These are phyloP conservation scores for Phallusia fumigata DNA, from an alignment of 23 tunicate genomes.

Conservation along the genomic window DNA sequence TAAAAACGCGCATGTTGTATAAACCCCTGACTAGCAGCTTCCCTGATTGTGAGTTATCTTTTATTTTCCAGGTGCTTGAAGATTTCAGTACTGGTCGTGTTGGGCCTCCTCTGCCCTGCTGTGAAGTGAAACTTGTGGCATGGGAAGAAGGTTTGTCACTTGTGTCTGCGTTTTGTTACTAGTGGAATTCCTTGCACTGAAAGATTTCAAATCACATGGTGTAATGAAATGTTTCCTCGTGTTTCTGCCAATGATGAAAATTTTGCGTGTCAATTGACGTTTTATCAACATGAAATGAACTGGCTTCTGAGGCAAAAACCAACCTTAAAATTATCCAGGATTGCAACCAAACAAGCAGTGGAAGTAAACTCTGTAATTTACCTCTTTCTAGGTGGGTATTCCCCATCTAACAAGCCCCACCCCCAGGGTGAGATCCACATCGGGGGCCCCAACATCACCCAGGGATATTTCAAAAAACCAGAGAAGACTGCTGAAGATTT, in stretches of 20 bases:
- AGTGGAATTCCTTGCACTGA: no score
- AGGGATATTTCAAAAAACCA: slow-evolving; percentile 89
- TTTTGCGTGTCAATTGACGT: neutral
- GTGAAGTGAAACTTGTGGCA: slow-evolving; percentile 81
- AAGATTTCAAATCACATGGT: no score
- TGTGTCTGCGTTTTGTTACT: no score
- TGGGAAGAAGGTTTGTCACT: slow-evolving; percentile 86
- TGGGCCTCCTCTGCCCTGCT: slow-evolving; percentile 89
- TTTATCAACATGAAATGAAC: neutral
- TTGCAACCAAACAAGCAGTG: neutral
- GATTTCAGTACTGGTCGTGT: slow-evolving; percentile 89
- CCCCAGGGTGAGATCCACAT: slow-evolving; percentile 93
- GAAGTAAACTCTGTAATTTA: no score
- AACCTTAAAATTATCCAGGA: neutral
- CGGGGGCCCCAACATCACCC: slow-evolving; percentile 87
- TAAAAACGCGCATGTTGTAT: no score
- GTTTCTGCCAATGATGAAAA: neutral
- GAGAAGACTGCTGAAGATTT: slow-evolving; percentile 96
- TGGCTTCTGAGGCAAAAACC: neutral
- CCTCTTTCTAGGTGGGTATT: slow-evolving; percentile 64
- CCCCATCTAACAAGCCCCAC: slow-evolving; percentile 78
- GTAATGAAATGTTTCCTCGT: neutral
- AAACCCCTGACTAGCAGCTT: no score
- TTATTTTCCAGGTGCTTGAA: slow-evolving; percentile 45
- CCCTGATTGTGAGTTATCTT: neutral